Base-by-base conservation (phyloP, 1,140 invertebrate genomes). In the Anoplolepis gracilipes region DNA sequence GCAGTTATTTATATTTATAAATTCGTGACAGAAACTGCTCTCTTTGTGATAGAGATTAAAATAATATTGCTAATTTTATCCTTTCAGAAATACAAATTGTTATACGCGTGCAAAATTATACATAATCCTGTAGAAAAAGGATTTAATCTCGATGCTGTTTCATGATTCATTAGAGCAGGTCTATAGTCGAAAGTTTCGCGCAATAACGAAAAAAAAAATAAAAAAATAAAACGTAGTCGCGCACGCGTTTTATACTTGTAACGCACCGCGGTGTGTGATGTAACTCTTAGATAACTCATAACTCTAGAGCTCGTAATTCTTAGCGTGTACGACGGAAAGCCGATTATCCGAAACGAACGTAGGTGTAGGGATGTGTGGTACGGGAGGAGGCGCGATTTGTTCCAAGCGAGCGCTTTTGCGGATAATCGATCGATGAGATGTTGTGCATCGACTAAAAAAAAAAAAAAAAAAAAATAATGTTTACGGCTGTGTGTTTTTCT, bases 401-500 rank as follows among this genome's bases (percentile, higher is more conserved):
- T 82, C 67, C 78, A 28, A 61, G 25, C 49, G 67, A 82, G 67
- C 67, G 78, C 78, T 82, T 82, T 82, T 82, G 53, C 53, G 67
- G 78, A 82, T 82, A 82, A 82, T 82, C 78, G 78, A 82, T 82
- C 78, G 53, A 59, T 25, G 53, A 82, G 78, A 82, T 82, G 67
- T 82, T 79, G 49, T 59, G 53, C 42, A 82, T 82, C 67, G 78
- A 59, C 2, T 73, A 46, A 79, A 67, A 36, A 78, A 78, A 78
- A 77, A 19, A 49, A 49, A 49, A 57, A 79, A 69, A 79, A 79
- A 69, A 49, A 81, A n/a, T n/a, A n/a, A 81, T 42, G 33, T 82
- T 82, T 72, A 53, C 67, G 25, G 53, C 33, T 82, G 65, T 82
- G 65, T 65, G 62, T 73, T 82, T 82, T 72, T 39, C 53, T 73